Percentiles rank a stretch among this genome's conserved stretches.
Conservation (phyloP, 2,888 invertebrate genomes). For the Mythimna impura region DNA sequence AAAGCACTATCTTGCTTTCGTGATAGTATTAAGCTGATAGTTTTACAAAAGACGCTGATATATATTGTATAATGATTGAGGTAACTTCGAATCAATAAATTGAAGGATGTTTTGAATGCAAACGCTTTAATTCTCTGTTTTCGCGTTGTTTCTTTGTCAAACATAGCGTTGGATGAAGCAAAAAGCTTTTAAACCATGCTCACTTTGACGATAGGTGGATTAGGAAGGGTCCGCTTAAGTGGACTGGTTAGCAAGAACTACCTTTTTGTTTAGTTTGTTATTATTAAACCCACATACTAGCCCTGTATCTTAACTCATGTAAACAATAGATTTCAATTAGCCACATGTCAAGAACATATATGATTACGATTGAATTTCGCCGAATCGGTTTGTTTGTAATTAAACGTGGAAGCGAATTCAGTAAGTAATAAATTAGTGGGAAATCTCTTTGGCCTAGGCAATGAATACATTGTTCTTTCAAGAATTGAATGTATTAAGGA, state of each 20-base stretch:
- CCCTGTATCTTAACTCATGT: conserved; percentile 17
- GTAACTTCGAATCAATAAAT: neutral
- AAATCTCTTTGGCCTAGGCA: conserved; percentile 1
- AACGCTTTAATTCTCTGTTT: too few relatives aligned
- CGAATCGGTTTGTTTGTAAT: conserved; percentile 17
- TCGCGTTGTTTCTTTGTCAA: too few relatives aligned
- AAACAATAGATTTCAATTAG: conserved; percentile 57
- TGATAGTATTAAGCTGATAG: neutral
- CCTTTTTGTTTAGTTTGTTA: too few relatives aligned
- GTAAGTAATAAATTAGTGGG: conserved; percentile 16
- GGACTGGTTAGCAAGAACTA: too few relatives aligned
- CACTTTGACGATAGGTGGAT: too few relatives aligned
- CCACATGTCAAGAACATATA: conserved; percentile 56
- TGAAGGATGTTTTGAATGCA: too few relatives aligned
- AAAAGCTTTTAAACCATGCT: too few relatives aligned
- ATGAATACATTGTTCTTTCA: conserved; percentile 1
- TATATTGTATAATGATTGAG: neutral
- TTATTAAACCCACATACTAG: neutral
- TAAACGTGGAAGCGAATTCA: conserved; percentile 16
- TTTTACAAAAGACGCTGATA: neutral
- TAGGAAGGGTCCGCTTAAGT: too few relatives aligned
- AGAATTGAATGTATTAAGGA: neutral
- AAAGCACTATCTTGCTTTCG: conserved; percentile 3
- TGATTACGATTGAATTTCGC: conserved; percentile 37
- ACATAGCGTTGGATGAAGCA: neutral